Evolutionary conservation across 2,797 vertebrate species (phyloP).

Genomic region (Lepilemur ruficaudatus): DNA sequence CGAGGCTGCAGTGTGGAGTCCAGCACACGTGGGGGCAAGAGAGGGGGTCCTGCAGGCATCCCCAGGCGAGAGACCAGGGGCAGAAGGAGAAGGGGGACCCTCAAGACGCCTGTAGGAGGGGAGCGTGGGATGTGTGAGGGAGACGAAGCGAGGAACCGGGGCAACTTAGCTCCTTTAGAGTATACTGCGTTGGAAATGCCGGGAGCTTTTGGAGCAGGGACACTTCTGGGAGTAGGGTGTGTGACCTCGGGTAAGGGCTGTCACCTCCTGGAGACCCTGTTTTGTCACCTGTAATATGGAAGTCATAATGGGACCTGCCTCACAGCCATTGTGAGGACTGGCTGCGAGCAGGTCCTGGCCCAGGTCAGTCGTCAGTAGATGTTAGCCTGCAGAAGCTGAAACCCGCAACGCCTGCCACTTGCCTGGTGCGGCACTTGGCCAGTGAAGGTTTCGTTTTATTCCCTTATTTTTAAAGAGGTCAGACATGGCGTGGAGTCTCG

Average conservation of each 20-base stretch:
- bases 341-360: neutral
- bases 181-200: neutral
- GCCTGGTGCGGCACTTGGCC: neutral
- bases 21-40: neutral
- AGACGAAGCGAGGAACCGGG: neutral
- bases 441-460: neutral
- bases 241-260: neutral
- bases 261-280: neutral
- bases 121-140: neutral
- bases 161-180: neutral
- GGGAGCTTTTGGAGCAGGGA: neutral
- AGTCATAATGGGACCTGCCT: neutral
- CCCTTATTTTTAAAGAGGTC: neutral
- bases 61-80: neutral
- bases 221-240: neutral
- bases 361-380: neutral
- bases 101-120: neutral
- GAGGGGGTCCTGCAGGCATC: neutral
- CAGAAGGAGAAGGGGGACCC: neutral
- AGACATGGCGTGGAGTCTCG: neutral
- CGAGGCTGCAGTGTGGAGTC: neutral
- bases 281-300: neutral
- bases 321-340: neutral
- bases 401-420: fast-evolving
- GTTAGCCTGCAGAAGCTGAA: neutral